Conservation (phyloP, 2,113 vertebrate genomes). For the Stigmatopora nigra region DNA sequence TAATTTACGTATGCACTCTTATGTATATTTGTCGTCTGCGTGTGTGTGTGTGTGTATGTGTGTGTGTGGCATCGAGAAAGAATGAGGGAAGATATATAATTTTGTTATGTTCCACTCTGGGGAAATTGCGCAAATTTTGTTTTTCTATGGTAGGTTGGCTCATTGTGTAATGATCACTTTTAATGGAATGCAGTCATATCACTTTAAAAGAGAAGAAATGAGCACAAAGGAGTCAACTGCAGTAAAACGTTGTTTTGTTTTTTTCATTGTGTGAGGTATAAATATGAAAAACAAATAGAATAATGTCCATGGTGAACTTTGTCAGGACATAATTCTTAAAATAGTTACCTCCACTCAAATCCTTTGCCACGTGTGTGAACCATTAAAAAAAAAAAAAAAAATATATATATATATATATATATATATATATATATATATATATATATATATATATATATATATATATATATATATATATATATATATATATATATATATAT, state of each 20-base stretch:
- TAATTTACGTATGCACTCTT: conserved; percentile 45
- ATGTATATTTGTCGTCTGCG: conserved; percentile 35
- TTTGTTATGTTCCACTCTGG: conserved; percentile 47
- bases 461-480: too few relatives aligned
- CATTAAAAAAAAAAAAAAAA: too few relatives aligned
- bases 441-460: too few relatives aligned
- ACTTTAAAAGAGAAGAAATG: conserved; percentile 11
- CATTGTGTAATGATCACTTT: conserved; percentile 29
- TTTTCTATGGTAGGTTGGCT: conserved; percentile 34
- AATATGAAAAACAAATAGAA: conserved; percentile 2
- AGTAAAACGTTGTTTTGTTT: conserved; percentile 1
- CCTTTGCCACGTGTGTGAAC: not conserved
- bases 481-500: too few relatives aligned
- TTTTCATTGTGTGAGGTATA: too few relatives aligned
- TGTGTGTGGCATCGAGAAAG: conserved; percentile 10
- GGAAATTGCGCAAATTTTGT: conserved; percentile 33
- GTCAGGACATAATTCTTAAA: conserved; percentile 15
- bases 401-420: too few relatives aligned
- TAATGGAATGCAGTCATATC: conserved; percentile 33
- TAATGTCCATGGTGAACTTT: conserved; percentile 15
- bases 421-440: too few relatives aligned
- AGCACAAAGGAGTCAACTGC: conserved; percentile 17
- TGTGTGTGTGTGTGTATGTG: conserved; percentile 46
- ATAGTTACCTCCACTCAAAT: not conserved
- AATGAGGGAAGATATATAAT: conserved; percentile 27